Percentiles rank a stretch among this genome's conserved stretches.
Conservation (phyloP, 2,797 vertebrate genomes). For the Stomatorhinus walkeri region DNA sequence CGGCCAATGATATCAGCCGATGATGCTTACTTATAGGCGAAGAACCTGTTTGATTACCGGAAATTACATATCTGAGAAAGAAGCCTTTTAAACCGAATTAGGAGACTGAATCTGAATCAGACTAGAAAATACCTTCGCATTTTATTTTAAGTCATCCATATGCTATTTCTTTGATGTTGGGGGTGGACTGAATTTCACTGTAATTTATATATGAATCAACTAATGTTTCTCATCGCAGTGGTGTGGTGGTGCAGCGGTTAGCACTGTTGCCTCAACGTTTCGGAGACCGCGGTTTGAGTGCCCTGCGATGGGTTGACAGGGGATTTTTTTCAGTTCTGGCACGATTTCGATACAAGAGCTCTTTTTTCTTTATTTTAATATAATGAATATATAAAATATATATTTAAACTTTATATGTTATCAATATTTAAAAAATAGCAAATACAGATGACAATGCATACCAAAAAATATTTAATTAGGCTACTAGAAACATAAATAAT, state of each 20-base stretch:
- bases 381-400: background rate
- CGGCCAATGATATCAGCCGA: background rate
- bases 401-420: background rate
- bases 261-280: background rate
- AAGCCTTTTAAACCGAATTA: background rate
- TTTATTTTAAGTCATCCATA: background rate
- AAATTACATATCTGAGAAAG: background rate
- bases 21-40: background rate
- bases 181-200: background rate
- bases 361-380: background rate
- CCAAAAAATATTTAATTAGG: background rate
- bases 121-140: background rate
- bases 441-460: background rate
- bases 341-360: background rate
- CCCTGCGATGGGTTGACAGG: background rate
- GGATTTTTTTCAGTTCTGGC: background rate
- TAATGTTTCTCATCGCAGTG: background rate
- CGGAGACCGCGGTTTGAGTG: background rate
- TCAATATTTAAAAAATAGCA: background rate
- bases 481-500: background rate
- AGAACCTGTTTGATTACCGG: background rate
- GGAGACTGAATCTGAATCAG: background rate
- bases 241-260: background rate
- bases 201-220: background rate
- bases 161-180: background rate